Evolutionary conservation across 2,888 invertebrate species (phyloP).

Genomic region (Dioctria linearis): DNA sequence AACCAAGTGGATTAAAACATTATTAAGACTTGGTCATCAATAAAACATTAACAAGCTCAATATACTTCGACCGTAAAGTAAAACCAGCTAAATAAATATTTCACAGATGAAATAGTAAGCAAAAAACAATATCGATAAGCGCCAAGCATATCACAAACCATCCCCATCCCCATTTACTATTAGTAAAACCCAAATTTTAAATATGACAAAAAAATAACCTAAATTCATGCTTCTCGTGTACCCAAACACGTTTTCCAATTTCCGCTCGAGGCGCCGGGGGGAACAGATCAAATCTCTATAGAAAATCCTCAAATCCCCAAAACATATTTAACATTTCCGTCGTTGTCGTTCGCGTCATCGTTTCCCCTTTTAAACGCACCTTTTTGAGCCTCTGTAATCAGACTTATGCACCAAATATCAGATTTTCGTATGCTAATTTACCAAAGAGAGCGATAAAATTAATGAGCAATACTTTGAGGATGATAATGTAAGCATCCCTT

Average conservation of each 20-base stretch:
- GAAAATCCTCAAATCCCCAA: slow-evolving; percentile 49
- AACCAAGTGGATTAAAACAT: too few relatives aligned
- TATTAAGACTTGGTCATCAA: too few relatives aligned
- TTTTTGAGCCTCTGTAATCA: slow-evolving; percentile 52
- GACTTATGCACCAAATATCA: slow-evolving; percentile 57
- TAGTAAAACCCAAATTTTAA: too few relatives aligned
- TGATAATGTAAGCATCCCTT: not conserved
- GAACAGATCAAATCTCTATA: slow-evolving; percentile 6
- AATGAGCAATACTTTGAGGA: slow-evolving; percentile 53
- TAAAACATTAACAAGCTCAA: too few relatives aligned
- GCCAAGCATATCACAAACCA: too few relatives aligned
- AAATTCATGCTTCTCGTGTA: slow-evolving; percentile 4
- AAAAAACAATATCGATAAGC: too few relatives aligned
- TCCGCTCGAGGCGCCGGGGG: slow-evolving; percentile 30
- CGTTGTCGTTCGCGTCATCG: slow-evolving; percentile 33
- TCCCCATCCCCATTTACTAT: too few relatives aligned
- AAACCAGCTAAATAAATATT: too few relatives aligned
- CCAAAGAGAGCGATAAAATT: slow-evolving; percentile 58
- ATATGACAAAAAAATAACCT: not conserved
- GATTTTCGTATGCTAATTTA: slow-evolving; percentile 59
- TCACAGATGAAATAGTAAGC: too few relatives aligned
- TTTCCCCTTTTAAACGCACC: not conserved
- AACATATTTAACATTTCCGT: slow-evolving; percentile 52
- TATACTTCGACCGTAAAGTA: too few relatives aligned
- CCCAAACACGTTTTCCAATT: slow-evolving; percentile 48